Percentiles rank a stretch among this genome's conserved stretches.
Conservation (phyloP, 2,888 invertebrate genomes). For the Psococerastis gibbosa region DNA sequence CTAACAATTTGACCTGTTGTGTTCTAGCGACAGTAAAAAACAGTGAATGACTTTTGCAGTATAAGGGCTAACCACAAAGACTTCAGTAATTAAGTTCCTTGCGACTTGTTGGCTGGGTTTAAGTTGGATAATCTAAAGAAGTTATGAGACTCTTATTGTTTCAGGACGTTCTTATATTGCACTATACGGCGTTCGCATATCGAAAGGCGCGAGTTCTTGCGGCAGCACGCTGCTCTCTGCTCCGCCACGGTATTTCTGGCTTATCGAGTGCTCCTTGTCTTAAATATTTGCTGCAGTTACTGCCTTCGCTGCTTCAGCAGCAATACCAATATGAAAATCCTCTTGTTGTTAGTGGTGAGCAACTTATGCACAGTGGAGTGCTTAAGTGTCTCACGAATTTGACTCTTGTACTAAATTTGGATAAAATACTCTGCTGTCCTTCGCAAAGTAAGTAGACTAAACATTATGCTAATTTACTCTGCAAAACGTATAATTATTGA, state of each 20-base stretch:
- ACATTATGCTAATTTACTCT: conserved; percentile 16
- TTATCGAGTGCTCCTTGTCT: conserved; percentile 35
- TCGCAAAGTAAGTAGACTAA: too few species aligned
- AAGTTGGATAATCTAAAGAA: too few species aligned
- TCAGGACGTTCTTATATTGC: conserved; percentile 29
- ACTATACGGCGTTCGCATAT: conserved; percentile 28
- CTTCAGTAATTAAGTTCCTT: too few species aligned
- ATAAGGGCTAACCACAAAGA: too few species aligned
- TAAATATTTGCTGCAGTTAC: conserved; percentile 26
- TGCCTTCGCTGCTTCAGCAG: conserved; percentile 31
- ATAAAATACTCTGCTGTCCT: conserved; percentile 31
- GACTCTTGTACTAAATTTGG: conserved; percentile 33
- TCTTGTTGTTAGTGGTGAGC: conserved; percentile 35
- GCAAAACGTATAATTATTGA: conserved; percentile 17
- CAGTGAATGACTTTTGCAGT: too few species aligned
- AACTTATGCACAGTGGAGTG: conserved; percentile 36
- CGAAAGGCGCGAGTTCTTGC: conserved; percentile 29
- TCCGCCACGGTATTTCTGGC: conserved; percentile 32
- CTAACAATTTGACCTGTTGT: too few species aligned
- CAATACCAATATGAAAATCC: conserved; percentile 37
- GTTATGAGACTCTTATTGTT: conserved; percentile 3
- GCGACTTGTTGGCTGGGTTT: too few species aligned
- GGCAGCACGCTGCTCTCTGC: conserved; percentile 29
- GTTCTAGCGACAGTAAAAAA: too few species aligned
- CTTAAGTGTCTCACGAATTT: conserved; percentile 35